Base-by-base conservation (phyloP, 2,888 invertebrate genomes). In the Halictus ligatus region DNA sequence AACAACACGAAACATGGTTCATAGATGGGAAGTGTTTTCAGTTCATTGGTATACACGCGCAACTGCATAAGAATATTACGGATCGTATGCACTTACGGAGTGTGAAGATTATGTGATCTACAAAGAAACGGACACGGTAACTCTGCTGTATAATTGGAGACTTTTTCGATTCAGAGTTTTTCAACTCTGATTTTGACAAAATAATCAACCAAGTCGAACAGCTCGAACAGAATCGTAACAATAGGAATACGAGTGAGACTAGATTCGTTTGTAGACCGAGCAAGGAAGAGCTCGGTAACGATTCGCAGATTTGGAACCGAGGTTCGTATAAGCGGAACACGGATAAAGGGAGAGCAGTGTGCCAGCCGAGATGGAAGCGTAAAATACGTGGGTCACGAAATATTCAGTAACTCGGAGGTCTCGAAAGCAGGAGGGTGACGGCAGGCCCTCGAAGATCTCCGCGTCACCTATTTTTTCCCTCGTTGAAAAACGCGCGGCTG, bases 401-500 rank as follows among this genome's bases (percentile, higher is more conserved):
- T 43, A 43, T 40, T 71, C 71, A 0, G 71, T 71, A 71, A 21
- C 40, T n/a, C 43, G 40, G 12, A 12, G 71, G 40, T 8, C 13
- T 71, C 71, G 69, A 43, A 71, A 40, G 40, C 13, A 21, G 43
- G 6, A 71, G 71, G 71, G 71, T 69, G 69, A 69, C 29, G 43
- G 48, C 60, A 21, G 71, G 5, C 60, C 60, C 43, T 29, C 48
- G 18, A 71, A 73, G 71, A 75, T 78, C 78, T 46, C 72, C 25
- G 40, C 73, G 73, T 67, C 80, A 54, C 73, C 76, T 64, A 80
- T 77, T 77, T 72, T 78, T 48, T 74, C 43, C 71, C 67, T 72
- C 79, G 64, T 79, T 78, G 60, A 80, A 83, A 54, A 78, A 76
- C 83, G 67, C 77, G 43, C 76, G 64, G 43, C 78, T 73, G 82